Percentiles rank a stretch among this genome's conserved stretches.
Evolutionary conservation across 2,797 vertebrate genomes (phyloP).

Genomic region (Aulostomus chinensis): DNA sequence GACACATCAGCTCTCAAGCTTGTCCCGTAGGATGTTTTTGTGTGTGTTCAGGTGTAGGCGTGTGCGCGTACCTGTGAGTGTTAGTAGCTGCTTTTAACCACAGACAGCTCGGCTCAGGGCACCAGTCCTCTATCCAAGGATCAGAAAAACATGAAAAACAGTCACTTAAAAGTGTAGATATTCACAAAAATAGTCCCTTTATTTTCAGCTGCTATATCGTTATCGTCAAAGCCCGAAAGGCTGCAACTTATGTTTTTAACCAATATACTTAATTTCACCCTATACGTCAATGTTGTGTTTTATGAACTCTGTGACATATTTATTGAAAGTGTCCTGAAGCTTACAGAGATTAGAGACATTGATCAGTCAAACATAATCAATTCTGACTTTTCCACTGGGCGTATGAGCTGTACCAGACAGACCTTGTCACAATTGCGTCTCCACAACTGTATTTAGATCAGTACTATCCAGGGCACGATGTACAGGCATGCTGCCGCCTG

Average conservation of each 20-base stretch:
- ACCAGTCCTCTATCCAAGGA: too few species aligned
- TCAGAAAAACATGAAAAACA: too few species aligned
- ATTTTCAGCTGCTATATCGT: too few species aligned
- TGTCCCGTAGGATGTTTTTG: slow-evolving; percentile 22
- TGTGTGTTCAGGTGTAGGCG: slow-evolving; percentile 7
- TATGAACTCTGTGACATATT: slow-evolving; percentile 17
- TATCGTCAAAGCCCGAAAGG: neutral
- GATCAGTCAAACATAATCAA: slow-evolving; percentile 33
- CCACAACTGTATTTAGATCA: slow-evolving; percentile 39
- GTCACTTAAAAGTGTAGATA: too few species aligned
- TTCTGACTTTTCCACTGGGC: slow-evolving; percentile 48
- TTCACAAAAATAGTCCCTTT: too few species aligned
- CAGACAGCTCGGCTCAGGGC: too few species aligned
- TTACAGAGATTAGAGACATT: too few species aligned
- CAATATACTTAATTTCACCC: neutral
- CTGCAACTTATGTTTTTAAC: neutral
- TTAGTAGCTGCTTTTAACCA: too few species aligned
- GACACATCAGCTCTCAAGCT: slow-evolving; percentile 5
- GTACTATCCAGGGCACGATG: slow-evolving; percentile 27
- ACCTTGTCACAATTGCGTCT: slow-evolving; percentile 15
- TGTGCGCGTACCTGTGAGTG: too few species aligned
- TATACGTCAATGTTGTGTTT: neutral
- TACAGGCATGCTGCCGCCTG: slow-evolving; percentile 16
- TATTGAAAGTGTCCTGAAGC: slow-evolving; percentile 2
- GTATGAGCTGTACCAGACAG: slow-evolving; percentile 26